Conservation (phyloP, 2,888 invertebrate genomes). For the Synergus laeviventris region DNA sequence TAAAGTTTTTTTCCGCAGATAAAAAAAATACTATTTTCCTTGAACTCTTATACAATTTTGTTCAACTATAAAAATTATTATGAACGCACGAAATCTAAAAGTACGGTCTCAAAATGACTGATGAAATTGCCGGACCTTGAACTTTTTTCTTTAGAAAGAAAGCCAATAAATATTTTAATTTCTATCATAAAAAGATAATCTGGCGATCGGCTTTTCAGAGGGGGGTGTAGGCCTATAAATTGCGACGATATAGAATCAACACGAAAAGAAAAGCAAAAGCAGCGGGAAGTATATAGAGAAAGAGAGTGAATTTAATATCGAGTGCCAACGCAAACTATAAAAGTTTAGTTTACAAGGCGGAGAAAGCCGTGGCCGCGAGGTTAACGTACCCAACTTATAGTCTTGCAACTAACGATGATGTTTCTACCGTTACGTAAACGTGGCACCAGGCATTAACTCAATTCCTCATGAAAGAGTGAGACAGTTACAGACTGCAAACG, state of each 20-base stretch:
- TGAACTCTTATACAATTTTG: no score
- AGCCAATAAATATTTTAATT: background rate
- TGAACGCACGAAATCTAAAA: no score
- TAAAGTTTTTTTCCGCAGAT: no score
- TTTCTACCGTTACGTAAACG: constrained; percentile 65
- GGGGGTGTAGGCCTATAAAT: background rate
- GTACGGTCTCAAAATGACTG: no score
- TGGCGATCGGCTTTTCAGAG: background rate
- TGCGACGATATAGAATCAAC: background rate
- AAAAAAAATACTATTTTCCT: no score
- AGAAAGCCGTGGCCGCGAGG: constrained; percentile 60
- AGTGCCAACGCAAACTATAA: constrained; percentile 40
- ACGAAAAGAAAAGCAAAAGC: background rate
- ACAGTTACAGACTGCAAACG: background rate
- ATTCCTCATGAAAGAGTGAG: background rate
- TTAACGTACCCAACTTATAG: constrained; percentile 66
- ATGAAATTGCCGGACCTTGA: background rate
- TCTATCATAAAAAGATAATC: background rate
- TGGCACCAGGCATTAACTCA: constrained; percentile 44
- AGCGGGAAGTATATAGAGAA: constrained; percentile 25
- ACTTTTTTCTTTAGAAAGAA: background rate
- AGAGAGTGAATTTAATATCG: constrained; percentile 39
- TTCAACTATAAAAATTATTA: no score
- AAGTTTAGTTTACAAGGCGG: constrained; percentile 53
- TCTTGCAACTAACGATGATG: constrained; percentile 65